phyloP scores from a whole-genome alignment of 2,888 invertebrate genomes.

The Cosmia pyralina region DNA sequence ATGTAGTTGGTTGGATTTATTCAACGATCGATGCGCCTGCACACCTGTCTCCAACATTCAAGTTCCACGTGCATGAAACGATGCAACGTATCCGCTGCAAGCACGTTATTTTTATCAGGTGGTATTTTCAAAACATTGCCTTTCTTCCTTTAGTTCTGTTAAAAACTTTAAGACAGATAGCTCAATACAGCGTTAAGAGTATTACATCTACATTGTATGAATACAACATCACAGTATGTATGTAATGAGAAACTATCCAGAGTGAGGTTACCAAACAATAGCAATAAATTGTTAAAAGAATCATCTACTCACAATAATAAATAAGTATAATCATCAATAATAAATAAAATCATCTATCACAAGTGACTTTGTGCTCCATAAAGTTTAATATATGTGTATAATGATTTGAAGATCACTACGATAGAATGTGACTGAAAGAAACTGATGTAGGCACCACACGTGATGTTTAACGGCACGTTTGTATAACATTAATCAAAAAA shows the following conservation, averaged over 20 bases:
- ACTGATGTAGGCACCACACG: conserved; percentile 42
- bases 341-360: too few species aligned
- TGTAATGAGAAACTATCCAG: conserved; percentile 67
- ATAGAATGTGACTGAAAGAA: conserved; percentile 39
- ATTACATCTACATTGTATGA: conserved; percentile 24
- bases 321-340: too few species aligned
- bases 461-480: conserved; percentile 64
- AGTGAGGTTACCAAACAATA: conserved; percentile 70
- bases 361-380: conserved; percentile 65
- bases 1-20: background rate
- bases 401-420: conserved; percentile 63
- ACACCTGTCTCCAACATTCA: background rate
- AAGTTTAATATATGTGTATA: conserved; percentile 49
- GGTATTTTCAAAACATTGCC: background rate
- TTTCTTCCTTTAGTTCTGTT: background rate
- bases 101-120: background rate
- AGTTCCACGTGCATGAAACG: background rate
- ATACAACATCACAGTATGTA: conserved; percentile 41
- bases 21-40: background rate
- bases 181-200: conserved; percentile 6
- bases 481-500: conserved; percentile 52
- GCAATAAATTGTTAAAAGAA: conserved; percentile 68
- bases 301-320: too few species aligned
- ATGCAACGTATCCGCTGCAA: background rate
- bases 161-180: conserved; percentile 7